A percentile compares a stretch with the other conserved stretches of the same genome.
phyloP scores from a whole-genome alignment of 2,888 invertebrate species.

The Galerucella pusilla region DNA sequence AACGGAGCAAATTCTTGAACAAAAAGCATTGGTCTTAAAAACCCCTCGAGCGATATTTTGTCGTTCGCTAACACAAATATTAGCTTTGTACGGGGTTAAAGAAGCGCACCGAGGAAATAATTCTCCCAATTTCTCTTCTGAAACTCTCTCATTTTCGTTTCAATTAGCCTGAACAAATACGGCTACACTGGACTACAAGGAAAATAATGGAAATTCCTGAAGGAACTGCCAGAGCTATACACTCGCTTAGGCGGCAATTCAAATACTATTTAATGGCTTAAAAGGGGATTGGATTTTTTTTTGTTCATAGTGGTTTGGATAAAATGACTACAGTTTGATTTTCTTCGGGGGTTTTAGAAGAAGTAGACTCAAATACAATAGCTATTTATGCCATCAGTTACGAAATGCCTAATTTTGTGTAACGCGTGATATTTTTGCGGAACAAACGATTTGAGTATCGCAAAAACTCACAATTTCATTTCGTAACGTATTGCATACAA shows the following conservation, averaged over 20 bases:
- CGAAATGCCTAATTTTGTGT: too few species aligned
- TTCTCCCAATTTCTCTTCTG: constrained; percentile 45
- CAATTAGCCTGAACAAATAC: constrained; percentile 55
- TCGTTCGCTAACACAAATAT: constrained; percentile 55
- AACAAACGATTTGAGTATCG: too few species aligned
- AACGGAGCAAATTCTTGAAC: constrained; percentile 34
- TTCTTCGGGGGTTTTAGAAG: too few species aligned
- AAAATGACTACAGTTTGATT: background rate
- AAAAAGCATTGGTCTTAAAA: constrained; percentile 40
- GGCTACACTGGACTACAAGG: constrained; percentile 32
- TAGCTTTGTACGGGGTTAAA: constrained; percentile 47
- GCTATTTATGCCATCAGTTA: too few species aligned
- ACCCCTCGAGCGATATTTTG: constrained; percentile 45
- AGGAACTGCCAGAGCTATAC: constrained; percentile 2
- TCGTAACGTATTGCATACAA: too few species aligned
- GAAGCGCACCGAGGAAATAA: constrained; percentile 36
- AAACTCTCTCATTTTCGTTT: constrained; percentile 51
- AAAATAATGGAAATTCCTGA: constrained; percentile 38
- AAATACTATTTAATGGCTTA: constrained; percentile 14
- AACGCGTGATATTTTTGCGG: too few species aligned
- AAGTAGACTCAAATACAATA: too few species aligned
- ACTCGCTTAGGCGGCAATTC: background rate
- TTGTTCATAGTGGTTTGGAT: background rate
- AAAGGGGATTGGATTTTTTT: background rate
- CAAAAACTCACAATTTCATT: too few species aligned